Percentiles rank a stretch among this genome's conserved stretches.
phyloP scores from a whole-genome alignment of 2,797 vertebrate species.

The Chrysocyon brachyurus region DNA sequence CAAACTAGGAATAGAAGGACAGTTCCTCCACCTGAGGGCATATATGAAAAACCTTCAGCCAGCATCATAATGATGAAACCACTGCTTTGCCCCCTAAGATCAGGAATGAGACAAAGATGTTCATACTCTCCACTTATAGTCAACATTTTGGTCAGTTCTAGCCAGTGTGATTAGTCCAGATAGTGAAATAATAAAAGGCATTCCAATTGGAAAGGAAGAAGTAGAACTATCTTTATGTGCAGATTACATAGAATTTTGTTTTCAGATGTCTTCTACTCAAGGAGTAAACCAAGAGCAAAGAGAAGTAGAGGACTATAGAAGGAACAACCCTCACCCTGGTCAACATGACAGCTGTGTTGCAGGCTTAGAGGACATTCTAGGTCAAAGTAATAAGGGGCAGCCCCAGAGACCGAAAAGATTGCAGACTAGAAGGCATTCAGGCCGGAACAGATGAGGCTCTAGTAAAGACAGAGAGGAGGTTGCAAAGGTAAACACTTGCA shows the following conservation, averaged over 20 bases:
- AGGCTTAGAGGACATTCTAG: neutral
- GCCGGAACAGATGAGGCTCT: neutral
- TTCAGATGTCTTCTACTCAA: neutral
- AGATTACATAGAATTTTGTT: slow-evolving; percentile 21
- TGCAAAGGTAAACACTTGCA: neutral
- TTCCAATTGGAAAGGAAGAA: neutral
- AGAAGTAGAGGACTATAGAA: neutral
- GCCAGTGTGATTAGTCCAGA: neutral
- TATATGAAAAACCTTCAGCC: neutral
- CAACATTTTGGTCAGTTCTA: neutral
- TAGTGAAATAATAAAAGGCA: neutral
- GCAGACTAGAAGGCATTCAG: neutral
- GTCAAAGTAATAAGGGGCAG: neutral
- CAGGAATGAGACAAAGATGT: neutral
- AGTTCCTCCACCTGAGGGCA: neutral
- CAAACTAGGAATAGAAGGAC: neutral
- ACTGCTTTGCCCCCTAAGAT: neutral
- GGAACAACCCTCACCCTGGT: neutral
- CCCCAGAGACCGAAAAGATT: neutral
- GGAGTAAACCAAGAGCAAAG: neutral
- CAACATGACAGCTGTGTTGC: neutral
- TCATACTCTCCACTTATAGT: neutral
- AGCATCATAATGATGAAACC: neutral
- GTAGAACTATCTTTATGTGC: slow-evolving; percentile 15
- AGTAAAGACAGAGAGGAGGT: neutral